Evolutionary conservation across 2,113 vertebrate species (phyloP), one percentile per base, ranked within the genome.

Genomic region (Dicentrarchus labrax): DNA sequence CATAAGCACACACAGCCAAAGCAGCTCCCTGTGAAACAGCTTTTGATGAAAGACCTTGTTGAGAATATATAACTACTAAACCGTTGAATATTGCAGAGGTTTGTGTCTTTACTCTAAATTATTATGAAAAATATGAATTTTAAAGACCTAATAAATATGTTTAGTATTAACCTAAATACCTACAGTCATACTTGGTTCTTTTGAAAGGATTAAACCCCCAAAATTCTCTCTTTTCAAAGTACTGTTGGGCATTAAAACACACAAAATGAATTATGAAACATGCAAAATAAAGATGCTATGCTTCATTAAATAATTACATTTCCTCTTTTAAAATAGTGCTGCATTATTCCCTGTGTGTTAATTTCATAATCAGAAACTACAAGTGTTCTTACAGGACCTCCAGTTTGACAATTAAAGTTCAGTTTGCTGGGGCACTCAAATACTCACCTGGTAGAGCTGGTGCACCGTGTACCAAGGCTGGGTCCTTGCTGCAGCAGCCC

Each of bases 1-100:
- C 88, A 91, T 91, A 89, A 91, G 88, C 78, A 68, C 81, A 76
- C 64, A 60, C 57, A 69, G 80, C 50, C 16, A 2, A 51, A 70
- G 82, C 54, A 68, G 71, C 70, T 85, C 80, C 69, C 76, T 77
- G 76, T 82, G 85, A 87, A 87, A 50, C 59, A 81, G 79, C 71
- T 85, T 83, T 62, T 69, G 74, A 86, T 80, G 50, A 83, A 82
- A 79, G 45, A 76, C 17, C 56, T 71, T 71, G 47, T 68, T 57
- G 70, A 56, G 47, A 45, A 30, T 72, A 50, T 62, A 72, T 60
- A 64, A 76, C 21, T 17, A 19, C 77, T 54, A 5, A 48, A 51
- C 53, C 19, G 47, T 15, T 56, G 13, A 78, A 53, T 48, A 17
- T 43, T 64, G 43, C 48, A 77, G 47, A 64, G 41, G 38, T 54